Conservation (phyloP, 1,140 invertebrate genomes). For the Stenopsyche tienmushanensis region DNA sequence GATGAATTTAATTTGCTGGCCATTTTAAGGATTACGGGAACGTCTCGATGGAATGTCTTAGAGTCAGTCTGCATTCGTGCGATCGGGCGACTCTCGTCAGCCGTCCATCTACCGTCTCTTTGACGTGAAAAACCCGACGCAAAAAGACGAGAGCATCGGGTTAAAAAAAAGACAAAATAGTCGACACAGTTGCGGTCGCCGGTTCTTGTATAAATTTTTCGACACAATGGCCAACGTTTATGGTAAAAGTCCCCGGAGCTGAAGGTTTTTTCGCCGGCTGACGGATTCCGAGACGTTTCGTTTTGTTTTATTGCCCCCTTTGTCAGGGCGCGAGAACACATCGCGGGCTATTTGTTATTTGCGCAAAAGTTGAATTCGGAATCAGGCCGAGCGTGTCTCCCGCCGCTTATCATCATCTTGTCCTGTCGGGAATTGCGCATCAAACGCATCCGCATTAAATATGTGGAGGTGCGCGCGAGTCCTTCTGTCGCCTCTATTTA, state of each 20-base stretch:
- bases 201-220: conserved; percentile 38
- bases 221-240: conserved; percentile 38
- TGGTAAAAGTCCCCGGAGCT: conserved; percentile 29
- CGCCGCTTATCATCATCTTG: background rate
- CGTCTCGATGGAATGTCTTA: too few species aligned
- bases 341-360: conserved; percentile 12
- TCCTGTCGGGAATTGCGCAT: too few species aligned
- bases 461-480: too few species aligned
- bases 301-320: conserved; percentile 6
- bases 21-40: too few species aligned
- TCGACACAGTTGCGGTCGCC: background rate
- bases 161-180: conserved; percentile 13
- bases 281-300: conserved; percentile 29
- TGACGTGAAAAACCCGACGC: conserved; percentile 28
- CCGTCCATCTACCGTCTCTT: conserved; percentile 8
- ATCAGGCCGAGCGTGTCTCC: too few species aligned
- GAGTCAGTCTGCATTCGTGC: too few species aligned
- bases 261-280: conserved; percentile 25
- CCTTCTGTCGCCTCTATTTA: too few species aligned
- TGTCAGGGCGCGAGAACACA: conserved; percentile 13
- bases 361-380: background rate
- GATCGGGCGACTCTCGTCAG: conserved; percentile 9
- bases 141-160: background rate
- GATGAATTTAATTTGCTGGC: too few species aligned
- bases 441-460: too few species aligned